Base-by-base conservation (phyloP, 2,797 vertebrate genomes). In the Simalia tracyae region DNA sequence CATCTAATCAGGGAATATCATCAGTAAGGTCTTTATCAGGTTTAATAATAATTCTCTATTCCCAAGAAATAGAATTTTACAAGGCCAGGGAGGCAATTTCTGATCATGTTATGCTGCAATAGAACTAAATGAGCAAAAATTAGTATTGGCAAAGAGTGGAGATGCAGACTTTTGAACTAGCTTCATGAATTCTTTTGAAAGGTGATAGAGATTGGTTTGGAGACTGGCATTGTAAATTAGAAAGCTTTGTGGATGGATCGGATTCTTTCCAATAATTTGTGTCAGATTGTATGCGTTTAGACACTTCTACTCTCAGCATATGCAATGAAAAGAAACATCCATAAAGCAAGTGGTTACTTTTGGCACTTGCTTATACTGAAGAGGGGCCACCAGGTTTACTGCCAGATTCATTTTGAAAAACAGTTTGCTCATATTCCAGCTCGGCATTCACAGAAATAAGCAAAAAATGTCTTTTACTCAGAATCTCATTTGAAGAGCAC, bases 131-230 rank as follows among this genome's bases (percentile, higher is more conserved):
- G 72, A 59, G 42, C 6, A 88, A 85, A n/a, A 56, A 14, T 85
- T n/a, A 60, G 57, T 86, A 86, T 57, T 60, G 59, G 28, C 57
- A 22, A 28, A 31, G 57, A 36, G 57, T 24, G 17, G 31, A 87
- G 46, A 50, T 84, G 17, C 24, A 92, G 76, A 85, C 76, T 50
- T n/a, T 64, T 88, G 66, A 61, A 87, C 76, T 76, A 61, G n/a
- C 61, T 76, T 57, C 57, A 87, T 86, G 42, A 7, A 87, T 56
- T 60, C 7, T 92, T 92, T 92, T 86, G 81, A 86, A 92, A 88
- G 59, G 12, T 87, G 57, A 87, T 90, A 87, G 42, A 86, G 86
- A 72, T 76, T 9, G 60, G 2, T 86, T 90, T 87, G 50, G 63
- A 87, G 12, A 22, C 42, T 81, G 86, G 28, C 57, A 5, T 81